Percentiles rank a stretch among this genome's conserved stretches.
phyloP scores from a whole-genome alignment of 1,140 invertebrate species.

The Platorchestia sp. region DNA sequence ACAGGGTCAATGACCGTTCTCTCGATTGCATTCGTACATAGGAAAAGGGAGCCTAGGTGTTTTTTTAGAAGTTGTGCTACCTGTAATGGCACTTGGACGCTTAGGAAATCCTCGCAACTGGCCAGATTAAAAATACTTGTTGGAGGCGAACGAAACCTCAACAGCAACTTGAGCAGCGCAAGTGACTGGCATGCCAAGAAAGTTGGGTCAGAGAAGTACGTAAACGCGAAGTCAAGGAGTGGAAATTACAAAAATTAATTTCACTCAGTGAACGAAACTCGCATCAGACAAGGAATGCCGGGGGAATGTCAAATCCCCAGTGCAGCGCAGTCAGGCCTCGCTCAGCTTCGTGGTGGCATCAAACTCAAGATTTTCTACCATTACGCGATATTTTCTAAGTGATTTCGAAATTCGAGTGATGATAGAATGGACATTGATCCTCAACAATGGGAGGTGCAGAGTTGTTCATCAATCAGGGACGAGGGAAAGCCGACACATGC shows the following conservation, averaged over 20 bases:
- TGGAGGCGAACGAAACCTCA: neutral
- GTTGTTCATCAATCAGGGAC: neutral
- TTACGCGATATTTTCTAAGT: neutral
- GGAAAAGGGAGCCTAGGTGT: neutral
- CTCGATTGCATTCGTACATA: neutral
- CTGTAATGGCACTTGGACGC: neutral
- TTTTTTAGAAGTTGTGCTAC: neutral
- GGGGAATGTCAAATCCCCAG: slow-evolving; percentile 5
- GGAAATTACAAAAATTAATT: too few species aligned
- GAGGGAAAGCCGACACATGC: neutral
- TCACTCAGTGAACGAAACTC: neutral
- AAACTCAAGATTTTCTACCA: neutral
- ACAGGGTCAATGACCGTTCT: neutral
- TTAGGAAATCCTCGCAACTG: neutral
- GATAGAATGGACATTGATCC: neutral
- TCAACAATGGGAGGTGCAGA: neutral
- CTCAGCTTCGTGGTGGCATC: neutral
- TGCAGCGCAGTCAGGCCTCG: neutral
- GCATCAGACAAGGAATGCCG: neutral
- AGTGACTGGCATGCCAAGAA: neutral
- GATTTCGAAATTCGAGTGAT: too few species aligned
- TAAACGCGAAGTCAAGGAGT: too few species aligned
- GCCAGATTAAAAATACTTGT: neutral
- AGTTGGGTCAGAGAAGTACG: too few species aligned
- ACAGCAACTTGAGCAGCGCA: neutral